These are phyloP conservation scores for Salarias fasciatus DNA, from an alignment of 2,797 vertebrate genomes.

Conservation along the genomic window DNA sequence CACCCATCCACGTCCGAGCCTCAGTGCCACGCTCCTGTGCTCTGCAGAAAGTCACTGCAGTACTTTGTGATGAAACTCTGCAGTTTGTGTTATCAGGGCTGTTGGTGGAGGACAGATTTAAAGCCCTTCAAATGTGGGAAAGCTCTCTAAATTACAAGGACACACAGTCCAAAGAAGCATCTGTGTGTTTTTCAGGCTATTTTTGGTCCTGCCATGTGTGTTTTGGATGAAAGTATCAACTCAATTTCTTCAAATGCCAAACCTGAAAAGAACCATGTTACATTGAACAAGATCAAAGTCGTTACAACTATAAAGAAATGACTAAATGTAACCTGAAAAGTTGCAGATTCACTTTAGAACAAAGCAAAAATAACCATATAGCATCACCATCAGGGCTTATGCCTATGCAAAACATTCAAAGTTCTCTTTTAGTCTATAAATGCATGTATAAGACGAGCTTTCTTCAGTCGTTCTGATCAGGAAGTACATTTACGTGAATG, in stretches of 20 bases:
- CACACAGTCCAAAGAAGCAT: constrained; percentile 4
- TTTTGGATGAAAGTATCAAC: not conserved
- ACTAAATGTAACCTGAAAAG: too few species aligned
- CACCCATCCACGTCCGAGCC: constrained; percentile 38
- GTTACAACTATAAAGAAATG: too few species aligned
- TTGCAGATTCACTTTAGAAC: too few species aligned
- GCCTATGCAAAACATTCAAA: too few species aligned
- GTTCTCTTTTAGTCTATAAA: too few species aligned
- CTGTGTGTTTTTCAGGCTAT: constrained; percentile 13
- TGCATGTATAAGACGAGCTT: too few species aligned
- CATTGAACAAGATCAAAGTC: too few species aligned
- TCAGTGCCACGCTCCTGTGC: constrained; percentile 57
- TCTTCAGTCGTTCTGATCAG: too few species aligned
- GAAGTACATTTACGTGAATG: too few species aligned
- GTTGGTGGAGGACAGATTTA: constrained; percentile 42
- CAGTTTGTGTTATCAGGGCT: constrained; percentile 51
- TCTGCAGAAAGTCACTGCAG: constrained; percentile 77
- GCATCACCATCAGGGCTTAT: too few species aligned
- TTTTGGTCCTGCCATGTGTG: not conserved
- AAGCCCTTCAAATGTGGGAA: constrained; percentile 41
- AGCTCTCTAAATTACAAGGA: constrained; percentile 30
- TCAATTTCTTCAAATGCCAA: constrained; percentile 6
- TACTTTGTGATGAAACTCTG: constrained; percentile 57
- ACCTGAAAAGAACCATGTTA: too few species aligned
- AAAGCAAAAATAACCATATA: too few species aligned